These are phyloP conservation scores for Parochlus steinenii DNA, from an alignment of 2,888 invertebrate species.

Conservation along the genomic window DNA sequence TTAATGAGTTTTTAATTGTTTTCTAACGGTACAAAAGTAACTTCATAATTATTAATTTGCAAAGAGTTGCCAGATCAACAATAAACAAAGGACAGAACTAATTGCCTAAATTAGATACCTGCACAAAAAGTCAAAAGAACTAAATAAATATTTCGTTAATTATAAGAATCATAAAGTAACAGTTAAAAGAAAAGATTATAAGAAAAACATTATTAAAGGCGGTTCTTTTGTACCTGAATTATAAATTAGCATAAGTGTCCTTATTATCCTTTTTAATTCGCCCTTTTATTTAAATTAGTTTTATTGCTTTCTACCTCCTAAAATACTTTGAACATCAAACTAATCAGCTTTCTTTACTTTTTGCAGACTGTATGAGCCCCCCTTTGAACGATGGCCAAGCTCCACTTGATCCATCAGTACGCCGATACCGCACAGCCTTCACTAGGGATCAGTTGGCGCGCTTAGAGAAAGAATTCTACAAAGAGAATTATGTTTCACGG, in stretches of 20 bases:
- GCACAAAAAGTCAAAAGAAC: too few species aligned
- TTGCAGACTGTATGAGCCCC: slow-evolving; percentile 33
- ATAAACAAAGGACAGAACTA: too few species aligned
- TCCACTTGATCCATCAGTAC: slow-evolving; percentile 46
- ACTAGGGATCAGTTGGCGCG: slow-evolving; percentile 83
- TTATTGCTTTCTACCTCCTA: not conserved
- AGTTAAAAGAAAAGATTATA: too few species aligned
- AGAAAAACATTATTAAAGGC: too few species aligned
- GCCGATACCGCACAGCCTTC: slow-evolving; percentile 93
- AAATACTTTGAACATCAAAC: slow-evolving; percentile 13
- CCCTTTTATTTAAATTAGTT: slow-evolving; percentile 2
- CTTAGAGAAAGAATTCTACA: slow-evolving; percentile 89
- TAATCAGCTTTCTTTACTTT: slow-evolving; percentile 15
- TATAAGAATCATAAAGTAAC: too few species aligned
- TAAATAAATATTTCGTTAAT: too few species aligned
- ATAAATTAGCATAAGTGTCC: slow-evolving; percentile 1
- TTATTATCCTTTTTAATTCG: slow-evolving; percentile 1
- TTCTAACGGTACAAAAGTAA: too few species aligned
- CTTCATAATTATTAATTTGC: too few species aligned
- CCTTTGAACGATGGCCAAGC: slow-evolving; percentile 22
- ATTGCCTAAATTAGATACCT: too few species aligned
- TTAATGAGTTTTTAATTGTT: too few species aligned
- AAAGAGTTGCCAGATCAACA: too few species aligned
- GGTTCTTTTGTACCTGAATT: too few species aligned
- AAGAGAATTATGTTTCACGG: slow-evolving; percentile 94